These are phyloP conservation scores for Dendronephthya gigantea DNA, from an alignment of 64 coral and sea anemone genomes.

Conservation along the genomic window DNA sequence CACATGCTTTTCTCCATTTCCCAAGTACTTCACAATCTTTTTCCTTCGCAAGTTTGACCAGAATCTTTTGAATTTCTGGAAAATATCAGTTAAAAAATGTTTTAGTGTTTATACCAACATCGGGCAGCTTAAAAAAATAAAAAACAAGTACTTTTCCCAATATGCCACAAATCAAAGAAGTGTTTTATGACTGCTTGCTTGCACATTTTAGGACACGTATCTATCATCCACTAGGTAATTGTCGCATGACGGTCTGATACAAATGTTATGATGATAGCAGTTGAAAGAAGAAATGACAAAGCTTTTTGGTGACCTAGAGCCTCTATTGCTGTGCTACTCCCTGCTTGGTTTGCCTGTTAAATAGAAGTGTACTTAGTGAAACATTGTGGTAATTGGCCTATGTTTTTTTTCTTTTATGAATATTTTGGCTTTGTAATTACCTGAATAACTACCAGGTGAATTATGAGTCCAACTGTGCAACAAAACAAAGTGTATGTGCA, in stretches of 20 bases:
- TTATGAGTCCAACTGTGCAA: constrained; percentile 1
- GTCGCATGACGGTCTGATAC: constrained; percentile 2
- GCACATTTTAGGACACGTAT: neutral
- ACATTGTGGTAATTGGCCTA: no score
- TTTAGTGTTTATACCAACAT: no score
- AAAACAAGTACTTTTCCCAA: neutral
- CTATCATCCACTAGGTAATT: neutral
- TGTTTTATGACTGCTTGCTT: neutral
- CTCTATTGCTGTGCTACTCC: neutral
- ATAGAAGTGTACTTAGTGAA: no score
- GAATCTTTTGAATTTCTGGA: constrained; percentile 19
- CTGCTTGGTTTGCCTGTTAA: neutral
- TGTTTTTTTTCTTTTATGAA: no score
- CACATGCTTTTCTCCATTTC: constrained; percentile 27
- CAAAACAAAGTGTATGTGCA: neutral
- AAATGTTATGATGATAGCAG: neutral
- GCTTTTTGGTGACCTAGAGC: constrained; percentile 11
- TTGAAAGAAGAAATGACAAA: neutral
- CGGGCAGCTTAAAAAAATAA: no score
- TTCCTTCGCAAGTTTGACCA: constrained; percentile 20
- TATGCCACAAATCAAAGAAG: neutral
- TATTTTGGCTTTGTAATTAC: no score
- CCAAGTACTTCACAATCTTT: constrained; percentile 21
- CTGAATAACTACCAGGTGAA: constrained; percentile 1
- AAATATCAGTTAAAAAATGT: neutral